Percentiles rank a stretch among this genome's conserved stretches.
Evolutionary conservation across 92 coral and sea anemone genomes (phyloP).

Genomic region (Palythoa grandis): DNA sequence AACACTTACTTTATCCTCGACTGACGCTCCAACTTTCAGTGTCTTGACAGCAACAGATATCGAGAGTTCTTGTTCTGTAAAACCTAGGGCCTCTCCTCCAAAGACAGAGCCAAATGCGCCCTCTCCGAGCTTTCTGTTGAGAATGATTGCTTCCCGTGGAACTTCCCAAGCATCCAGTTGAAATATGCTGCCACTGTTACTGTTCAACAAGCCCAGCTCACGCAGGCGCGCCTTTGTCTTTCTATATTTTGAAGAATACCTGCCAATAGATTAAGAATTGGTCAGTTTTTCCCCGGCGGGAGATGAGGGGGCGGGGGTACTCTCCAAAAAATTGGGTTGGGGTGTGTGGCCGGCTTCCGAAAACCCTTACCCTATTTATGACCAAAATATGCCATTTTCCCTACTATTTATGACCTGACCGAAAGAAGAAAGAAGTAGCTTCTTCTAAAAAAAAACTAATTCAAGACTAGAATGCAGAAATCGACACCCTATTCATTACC

Average conservation of each 20-base stretch:
- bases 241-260: slow-evolving; percentile 82
- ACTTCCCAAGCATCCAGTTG: slow-evolving; percentile 84
- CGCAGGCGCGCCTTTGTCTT: slow-evolving; percentile 73
- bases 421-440: no score
- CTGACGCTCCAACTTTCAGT: slow-evolving; percentile 69
- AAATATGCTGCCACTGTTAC: slow-evolving; percentile 63
- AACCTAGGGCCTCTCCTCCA: slow-evolving; percentile 79
- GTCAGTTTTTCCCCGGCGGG: no score
- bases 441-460: no score
- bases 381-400: no score
- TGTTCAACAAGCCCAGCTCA: slow-evolving; percentile 74
- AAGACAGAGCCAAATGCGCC: slow-evolving; percentile 90
- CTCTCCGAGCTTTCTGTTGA: slow-evolving; percentile 79
- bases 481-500: no score
- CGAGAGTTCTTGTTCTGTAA: slow-evolving; percentile 49
- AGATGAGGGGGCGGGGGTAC: no score
- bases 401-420: no score
- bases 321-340: no score
- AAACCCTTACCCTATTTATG: no score
- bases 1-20: slow-evolving; percentile 71
- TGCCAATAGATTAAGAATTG: neutral
- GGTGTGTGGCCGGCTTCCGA: no score
- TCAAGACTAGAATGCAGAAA: no score
- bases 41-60: slow-evolving; percentile 77
- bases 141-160: slow-evolving; percentile 65